phyloP scores from a whole-genome alignment of 2,797 vertebrate genomes.

The Adrianichthys oophorus region DNA sequence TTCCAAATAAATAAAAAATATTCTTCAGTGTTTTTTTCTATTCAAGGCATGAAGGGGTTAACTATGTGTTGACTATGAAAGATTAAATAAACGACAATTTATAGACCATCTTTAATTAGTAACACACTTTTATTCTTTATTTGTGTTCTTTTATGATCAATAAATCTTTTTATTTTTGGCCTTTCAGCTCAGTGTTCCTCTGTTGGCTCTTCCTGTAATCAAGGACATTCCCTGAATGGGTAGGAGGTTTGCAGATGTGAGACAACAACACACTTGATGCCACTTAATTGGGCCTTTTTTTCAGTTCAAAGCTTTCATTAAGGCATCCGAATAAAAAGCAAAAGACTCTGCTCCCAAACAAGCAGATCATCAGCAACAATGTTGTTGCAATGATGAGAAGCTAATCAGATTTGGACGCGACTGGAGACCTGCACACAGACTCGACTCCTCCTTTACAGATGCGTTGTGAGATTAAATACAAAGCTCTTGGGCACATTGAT shows the following conservation, averaged over 20 bases:
- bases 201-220: too few relatives aligned
- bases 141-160: too few relatives aligned
- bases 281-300: constrained; percentile 46
- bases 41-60: too few relatives aligned
- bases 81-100: too few relatives aligned
- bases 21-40: too few relatives aligned
- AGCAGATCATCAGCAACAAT: constrained; percentile 32
- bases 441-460: constrained; percentile 17
- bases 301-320: constrained; percentile 58
- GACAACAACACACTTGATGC: constrained; percentile 32
- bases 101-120: too few relatives aligned
- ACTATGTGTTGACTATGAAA: too few relatives aligned
- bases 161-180: too few relatives aligned
- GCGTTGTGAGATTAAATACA: constrained; percentile 25
- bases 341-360: constrained; percentile 37
- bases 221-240: background rate
- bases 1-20: too few relatives aligned
- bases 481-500: constrained; percentile 39
- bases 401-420: constrained; percentile 59
- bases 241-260: background rate
- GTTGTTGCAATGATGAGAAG: constrained; percentile 58
- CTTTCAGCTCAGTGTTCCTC: too few relatives aligned
- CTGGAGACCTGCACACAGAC: constrained; percentile 25
- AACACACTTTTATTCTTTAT: too few relatives aligned
- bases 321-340: constrained; percentile 54